Evolutionary conservation across 2,888 invertebrate species (phyloP), one percentile per base, ranked within the genome.

Genomic region (Tipula vernalis): DNA sequence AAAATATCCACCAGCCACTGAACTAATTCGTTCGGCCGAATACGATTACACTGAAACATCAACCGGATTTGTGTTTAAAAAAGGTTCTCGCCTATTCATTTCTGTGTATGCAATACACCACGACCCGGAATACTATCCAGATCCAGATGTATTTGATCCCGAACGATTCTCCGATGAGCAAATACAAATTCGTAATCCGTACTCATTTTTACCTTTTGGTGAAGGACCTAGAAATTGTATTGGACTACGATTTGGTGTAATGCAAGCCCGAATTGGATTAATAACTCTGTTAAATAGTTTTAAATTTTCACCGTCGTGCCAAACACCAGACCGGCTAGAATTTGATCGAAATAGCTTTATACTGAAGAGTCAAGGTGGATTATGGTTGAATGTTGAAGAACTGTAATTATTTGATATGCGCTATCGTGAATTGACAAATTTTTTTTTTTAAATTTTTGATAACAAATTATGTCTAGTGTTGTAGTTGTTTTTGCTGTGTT

Each of bases 61-160:
- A 10, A 89, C 89, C 36, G 88, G 89, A 36, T 71, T 88, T 0
- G 86, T 88, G 0, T 88, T 90, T 36, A 89, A 89, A 57, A 89
- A 89, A 83, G 90, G 89, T 3, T 89, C 89, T 6, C 71, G 87
- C 10, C 88, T 90, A 5, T 86, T 89, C 5, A 88, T 91, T 36
- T 89, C 91, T 0, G 87, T 89, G 28, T 87, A 87, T 84, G 90
- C 89, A 42, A 88, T 91, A 42, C 92, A 92, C 86, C 88, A 89
- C 44, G 91, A 91, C 88, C 89, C 90, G 0, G 88, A 90, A 83
- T 89, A 90, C 87, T 91, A 89, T 88, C 89, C 90, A 5, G 88
- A 91, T 36, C 91, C 91, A 15, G 88, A 89, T 44, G 89, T 88
- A 86, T 92, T 90, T 88, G 89, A 91, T 87, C 91, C 91, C 0